phyloP scores from a whole-genome alignment of 2,888 invertebrate species.

The Drosophila macrospina region DNA sequence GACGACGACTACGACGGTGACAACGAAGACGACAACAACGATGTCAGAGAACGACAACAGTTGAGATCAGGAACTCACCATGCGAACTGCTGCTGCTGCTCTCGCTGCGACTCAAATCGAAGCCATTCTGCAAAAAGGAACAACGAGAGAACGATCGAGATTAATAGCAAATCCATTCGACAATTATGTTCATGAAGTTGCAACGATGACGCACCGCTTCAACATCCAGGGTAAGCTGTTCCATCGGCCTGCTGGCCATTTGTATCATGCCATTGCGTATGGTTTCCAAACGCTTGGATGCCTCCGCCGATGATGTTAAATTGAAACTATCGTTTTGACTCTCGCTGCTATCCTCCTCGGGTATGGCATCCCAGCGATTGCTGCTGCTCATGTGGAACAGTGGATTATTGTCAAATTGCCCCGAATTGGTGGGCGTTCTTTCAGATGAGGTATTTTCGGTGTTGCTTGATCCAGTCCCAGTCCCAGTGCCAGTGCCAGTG shows the following conservation, averaged over 20 bases:
- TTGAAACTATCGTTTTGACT: slow-evolving; percentile 73
- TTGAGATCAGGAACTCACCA: slow-evolving; percentile 61
- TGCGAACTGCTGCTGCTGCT: slow-evolving; percentile 63
- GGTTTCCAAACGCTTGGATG: slow-evolving; percentile 78
- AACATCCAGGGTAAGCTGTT: slow-evolving; percentile 88
- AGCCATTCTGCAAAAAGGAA: slow-evolving; percentile 86
- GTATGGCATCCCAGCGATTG: slow-evolving; percentile 82
- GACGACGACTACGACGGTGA: slow-evolving; percentile 21
- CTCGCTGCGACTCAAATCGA: slow-evolving; percentile 86
- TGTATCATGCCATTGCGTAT: slow-evolving; percentile 83
- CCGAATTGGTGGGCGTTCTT: slow-evolving; percentile 78
- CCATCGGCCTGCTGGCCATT: slow-evolving; percentile 79
- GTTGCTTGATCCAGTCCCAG: slow-evolving; percentile 37
- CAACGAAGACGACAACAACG: slow-evolving; percentile 21
- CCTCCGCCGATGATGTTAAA: slow-evolving; percentile 77
- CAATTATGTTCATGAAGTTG: not conserved
- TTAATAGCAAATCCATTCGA: slow-evolving; percentile 5
- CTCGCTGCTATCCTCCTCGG: slow-evolving; percentile 76
- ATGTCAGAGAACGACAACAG: slow-evolving; percentile 27
- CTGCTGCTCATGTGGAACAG: slow-evolving; percentile 68
- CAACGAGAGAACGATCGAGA: not conserved
- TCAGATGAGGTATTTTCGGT: slow-evolving; percentile 73
- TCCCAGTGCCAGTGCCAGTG: slow-evolving; percentile 41
- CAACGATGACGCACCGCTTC: slow-evolving; percentile 87
- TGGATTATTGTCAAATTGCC: slow-evolving; percentile 66